These are phyloP conservation scores for Pocillopora meandrina DNA, from an alignment of 92 coral and sea anemone genomes.

Conservation along the genomic window DNA sequence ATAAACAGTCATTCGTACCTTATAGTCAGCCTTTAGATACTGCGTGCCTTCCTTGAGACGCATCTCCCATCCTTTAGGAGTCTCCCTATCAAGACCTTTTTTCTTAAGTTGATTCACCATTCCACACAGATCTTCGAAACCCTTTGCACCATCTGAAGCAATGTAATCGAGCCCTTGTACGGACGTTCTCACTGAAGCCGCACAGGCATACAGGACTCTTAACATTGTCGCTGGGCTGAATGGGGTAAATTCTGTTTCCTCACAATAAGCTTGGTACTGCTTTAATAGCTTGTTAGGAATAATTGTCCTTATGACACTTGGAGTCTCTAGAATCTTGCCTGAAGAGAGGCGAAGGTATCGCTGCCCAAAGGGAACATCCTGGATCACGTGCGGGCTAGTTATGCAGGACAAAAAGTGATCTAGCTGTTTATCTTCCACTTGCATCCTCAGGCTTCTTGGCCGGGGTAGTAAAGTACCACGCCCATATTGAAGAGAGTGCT, in stretches of 20 bases:
- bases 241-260: constrained; percentile 24
- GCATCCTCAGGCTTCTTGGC: constrained; percentile 13
- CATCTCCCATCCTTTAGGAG: background rate
- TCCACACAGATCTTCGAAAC: constrained; percentile 21
- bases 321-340: background rate
- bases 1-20: background rate
- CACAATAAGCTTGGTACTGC: constrained; percentile 28
- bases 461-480: constrained; percentile 12
- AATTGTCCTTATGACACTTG: background rate
- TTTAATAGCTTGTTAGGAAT: constrained; percentile 21
- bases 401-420: background rate
- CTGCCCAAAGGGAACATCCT: background rate
- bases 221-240: constrained; percentile 25
- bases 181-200: constrained; percentile 24
- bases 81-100: background rate
- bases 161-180: constrained; percentile 33
- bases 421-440: constrained; percentile 22
- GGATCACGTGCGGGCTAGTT: background rate
- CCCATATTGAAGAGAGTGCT: constrained; percentile 6
- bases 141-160: constrained; percentile 34
- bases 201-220: constrained; percentile 28
- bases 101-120: constrained; percentile 20
- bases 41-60: constrained; percentile 9
- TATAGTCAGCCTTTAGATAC: constrained; percentile 37
- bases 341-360: background rate